A percentile compares a stretch with the other conserved stretches of the same genome.
Conservation (phyloP, 2,797 vertebrate species). For the Notamacropus eugenii region DNA sequence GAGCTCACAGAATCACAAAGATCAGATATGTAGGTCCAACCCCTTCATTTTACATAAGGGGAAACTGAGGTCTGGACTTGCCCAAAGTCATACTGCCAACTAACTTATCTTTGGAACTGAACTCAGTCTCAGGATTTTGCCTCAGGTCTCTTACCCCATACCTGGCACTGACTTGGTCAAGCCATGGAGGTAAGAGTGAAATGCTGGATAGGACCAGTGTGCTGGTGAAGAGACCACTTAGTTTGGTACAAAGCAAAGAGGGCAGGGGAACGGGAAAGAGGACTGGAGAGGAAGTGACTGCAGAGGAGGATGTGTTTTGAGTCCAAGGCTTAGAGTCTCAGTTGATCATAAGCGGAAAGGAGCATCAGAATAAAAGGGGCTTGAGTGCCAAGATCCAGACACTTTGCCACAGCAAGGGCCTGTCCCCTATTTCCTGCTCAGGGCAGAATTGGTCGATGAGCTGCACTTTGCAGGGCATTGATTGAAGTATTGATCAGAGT, state of each 20-base stretch:
- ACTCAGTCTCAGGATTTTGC: background rate
- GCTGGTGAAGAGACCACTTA: background rate
- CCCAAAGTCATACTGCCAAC: fast-evolving
- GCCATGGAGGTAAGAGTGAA: background rate
- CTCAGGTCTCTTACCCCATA: too few species aligned
- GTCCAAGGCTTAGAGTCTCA: background rate
- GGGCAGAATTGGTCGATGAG: background rate
- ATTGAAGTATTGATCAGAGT: background rate
- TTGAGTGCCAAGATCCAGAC: background rate
- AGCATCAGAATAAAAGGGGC: background rate
- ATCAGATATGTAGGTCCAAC: background rate
- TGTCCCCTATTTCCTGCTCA: background rate
- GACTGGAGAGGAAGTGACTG: background rate
- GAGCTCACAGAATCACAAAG: background rate
- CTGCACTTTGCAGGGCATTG: background rate
- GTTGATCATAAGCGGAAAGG: background rate
- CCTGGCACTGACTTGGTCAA: background rate
- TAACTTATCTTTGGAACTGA: background rate
- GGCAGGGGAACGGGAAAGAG: background rate
- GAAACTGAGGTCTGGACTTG: background rate
- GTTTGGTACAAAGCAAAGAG: background rate
- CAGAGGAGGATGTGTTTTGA: background rate
- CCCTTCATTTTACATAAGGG: background rate
- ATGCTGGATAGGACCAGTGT: background rate
- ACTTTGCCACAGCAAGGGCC: background rate